Percentiles rank a stretch among this genome's conserved stretches.
Conservation (phyloP, 2,113 vertebrate genomes). For the human (Homo sapiens) region DNA sequence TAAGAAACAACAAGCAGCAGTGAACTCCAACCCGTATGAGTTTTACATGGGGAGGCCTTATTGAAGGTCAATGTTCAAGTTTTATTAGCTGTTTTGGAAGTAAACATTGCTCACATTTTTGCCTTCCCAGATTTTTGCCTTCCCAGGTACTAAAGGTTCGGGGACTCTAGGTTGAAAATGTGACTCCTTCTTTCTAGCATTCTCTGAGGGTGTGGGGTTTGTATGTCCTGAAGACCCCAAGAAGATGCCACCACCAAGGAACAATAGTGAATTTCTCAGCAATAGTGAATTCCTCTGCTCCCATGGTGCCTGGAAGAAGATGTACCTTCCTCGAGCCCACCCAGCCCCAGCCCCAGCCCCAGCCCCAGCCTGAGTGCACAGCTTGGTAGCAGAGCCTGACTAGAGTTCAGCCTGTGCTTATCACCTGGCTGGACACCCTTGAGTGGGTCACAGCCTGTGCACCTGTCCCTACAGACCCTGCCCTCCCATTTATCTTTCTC, state of each 20-base stretch:
- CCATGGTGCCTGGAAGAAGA: background rate
- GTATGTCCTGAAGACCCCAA: background rate
- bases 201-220: background rate
- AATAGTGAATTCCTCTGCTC: background rate
- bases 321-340: background rate
- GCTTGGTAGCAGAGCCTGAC: background rate
- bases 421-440: background rate
- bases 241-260: background rate
- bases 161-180: background rate
- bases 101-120: background rate
- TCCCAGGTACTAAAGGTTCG: background rate
- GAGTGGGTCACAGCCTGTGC: background rate
- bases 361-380: background rate
- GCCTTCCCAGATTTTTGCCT: background rate
- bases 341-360: no score
- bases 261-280: background rate
- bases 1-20: background rate
- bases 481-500: background rate
- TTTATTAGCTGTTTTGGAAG: background rate
- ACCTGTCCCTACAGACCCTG: background rate
- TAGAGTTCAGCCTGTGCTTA: background rate
- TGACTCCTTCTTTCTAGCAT: background rate
- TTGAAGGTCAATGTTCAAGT: background rate
- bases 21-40: background rate
- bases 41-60: rapidly evolving